Percentiles rank a stretch among this genome's conserved stretches.
Evolutionary conservation across 2,797 vertebrate species (phyloP).

Genomic region (Tinamus major): DNA sequence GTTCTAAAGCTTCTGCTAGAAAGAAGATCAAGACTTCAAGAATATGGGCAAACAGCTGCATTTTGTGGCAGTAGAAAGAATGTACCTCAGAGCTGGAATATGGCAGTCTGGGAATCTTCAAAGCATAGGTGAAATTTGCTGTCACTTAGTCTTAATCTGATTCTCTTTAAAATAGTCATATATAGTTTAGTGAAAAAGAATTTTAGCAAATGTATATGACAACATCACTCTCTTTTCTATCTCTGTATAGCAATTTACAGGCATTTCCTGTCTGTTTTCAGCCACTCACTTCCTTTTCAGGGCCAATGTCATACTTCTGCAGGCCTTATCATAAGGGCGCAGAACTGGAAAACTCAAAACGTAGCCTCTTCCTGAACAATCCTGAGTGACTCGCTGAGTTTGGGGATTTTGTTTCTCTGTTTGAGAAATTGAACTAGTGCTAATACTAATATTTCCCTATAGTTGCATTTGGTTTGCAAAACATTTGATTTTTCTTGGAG

Average conservation of each 20-base stretch:
- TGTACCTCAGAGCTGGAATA: neutral
- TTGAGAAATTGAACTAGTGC: neutral
- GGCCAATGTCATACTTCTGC: neutral
- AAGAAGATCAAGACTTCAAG: neutral
- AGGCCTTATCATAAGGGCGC: constrained; percentile 54
- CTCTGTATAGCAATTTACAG: neutral
- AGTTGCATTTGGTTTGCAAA: constrained; percentile 18
- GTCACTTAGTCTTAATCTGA: neutral
- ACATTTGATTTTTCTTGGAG: constrained; percentile 15
- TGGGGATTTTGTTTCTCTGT: constrained; percentile 10
- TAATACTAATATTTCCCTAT: neutral
- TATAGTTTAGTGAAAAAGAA: neutral
- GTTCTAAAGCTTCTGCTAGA: neutral
- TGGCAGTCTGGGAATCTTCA: neutral
- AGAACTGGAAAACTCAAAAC: constrained; percentile 46
- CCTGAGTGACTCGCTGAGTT: constrained; percentile 35
- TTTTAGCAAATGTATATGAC: neutral
- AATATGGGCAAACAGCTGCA: neutral
- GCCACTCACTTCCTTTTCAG: constrained; percentile 24
- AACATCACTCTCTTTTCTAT: neutral
- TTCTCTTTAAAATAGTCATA: neutral
- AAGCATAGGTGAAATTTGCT: neutral
- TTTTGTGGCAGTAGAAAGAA: neutral
- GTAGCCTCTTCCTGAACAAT: constrained; percentile 22
- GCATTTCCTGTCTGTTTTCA: neutral